phyloP scores from a whole-genome alignment of 2,888 invertebrate genomes.

The Orthosia cruda region DNA sequence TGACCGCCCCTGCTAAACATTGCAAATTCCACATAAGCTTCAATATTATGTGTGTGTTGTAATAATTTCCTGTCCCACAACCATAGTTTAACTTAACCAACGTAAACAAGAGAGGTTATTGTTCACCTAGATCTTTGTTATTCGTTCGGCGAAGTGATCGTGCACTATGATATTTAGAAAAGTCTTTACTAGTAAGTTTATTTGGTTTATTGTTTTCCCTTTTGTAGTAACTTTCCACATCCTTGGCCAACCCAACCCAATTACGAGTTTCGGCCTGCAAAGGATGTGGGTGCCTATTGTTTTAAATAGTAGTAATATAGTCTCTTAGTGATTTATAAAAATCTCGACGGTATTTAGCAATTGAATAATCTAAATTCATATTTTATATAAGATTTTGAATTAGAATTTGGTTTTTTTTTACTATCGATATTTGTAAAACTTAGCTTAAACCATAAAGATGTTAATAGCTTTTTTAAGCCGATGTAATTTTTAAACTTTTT shows the following conservation, averaged over 20 bases:
- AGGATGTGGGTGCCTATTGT: too few species aligned
- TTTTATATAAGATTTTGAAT: too few species aligned
- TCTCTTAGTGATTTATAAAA: too few species aligned
- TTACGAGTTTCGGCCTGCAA: neutral
- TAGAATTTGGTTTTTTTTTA: too few species aligned
- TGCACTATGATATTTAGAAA: slow-evolving; percentile 83
- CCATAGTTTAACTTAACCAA: slow-evolving; percentile 76
- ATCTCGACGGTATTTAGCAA: too few species aligned
- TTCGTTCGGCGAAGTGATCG: slow-evolving; percentile 65
- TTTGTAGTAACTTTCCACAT: neutral
- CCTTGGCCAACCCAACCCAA: neutral
- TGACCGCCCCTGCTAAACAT: slow-evolving; percentile 66
- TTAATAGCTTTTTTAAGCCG: too few species aligned
- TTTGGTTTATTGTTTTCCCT: neutral
- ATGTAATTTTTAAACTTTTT: too few species aligned
- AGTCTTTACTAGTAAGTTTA: slow-evolving; percentile 80
- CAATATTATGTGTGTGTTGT: slow-evolving; percentile 78
- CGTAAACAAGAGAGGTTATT: slow-evolving; percentile 77
- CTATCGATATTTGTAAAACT: too few species aligned
- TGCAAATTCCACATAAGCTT: slow-evolving; percentile 75
- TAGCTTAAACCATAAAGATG: too few species aligned
- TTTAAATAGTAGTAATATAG: too few species aligned
- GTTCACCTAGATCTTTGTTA: slow-evolving; percentile 75
- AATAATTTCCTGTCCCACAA: slow-evolving; percentile 82
- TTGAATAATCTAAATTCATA: too few species aligned